Evolutionary conservation across 2,797 vertebrate genomes (phyloP), one percentile per base, ranked within the genome.

Genomic region (Phaenicophaeus curvirostris): DNA sequence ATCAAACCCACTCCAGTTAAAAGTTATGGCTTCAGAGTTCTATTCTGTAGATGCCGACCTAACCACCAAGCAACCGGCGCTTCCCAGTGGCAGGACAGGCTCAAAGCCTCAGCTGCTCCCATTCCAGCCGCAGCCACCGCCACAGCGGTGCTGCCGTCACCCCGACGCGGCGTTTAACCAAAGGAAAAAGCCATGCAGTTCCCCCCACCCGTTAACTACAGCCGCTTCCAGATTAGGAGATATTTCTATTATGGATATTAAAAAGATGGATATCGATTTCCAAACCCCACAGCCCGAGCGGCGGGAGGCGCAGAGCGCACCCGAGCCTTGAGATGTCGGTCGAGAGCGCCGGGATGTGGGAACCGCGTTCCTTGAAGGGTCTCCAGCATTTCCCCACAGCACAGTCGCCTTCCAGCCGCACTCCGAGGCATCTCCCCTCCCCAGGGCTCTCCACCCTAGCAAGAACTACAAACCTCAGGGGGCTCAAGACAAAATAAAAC

Each of bases 21-120:
- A 98, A 98, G 97, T 98, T 98, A 98, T 98, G 98, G 98, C 98
- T 98, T 98, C 96, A 96, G 97, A 98, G 96, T 98, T 97, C 91
- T 80, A 96, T 51, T 87, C 78, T 77, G 74, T 75, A 96, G 96
- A 95, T 28, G 92, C 89, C 79, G 94, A 96, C 85, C 96, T 85
- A 93, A 93, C 92, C 95, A 90, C 89, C 96, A 86, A 72, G 50
- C 61, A 63, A 78, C 62, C 27, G 12, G 74, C 65, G 35, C 94
- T 91, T 85, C 95, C 81, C 37, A 18, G 85, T 91, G 66, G 71
- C 88, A 58, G 8, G 50, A 81, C 93, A 62, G 77, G 13, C 82
- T 39, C 83, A 27, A 44, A 57, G 72, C 68, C 87, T 81, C 68
- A 42, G 74, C 87, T 53, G 30, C 30, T 75, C 67, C 93, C 79